Evolutionary conservation across 2,113 vertebrate species (phyloP), one percentile per base, ranked within the genome.

Genomic region (Phoenicopterus ruber): DNA sequence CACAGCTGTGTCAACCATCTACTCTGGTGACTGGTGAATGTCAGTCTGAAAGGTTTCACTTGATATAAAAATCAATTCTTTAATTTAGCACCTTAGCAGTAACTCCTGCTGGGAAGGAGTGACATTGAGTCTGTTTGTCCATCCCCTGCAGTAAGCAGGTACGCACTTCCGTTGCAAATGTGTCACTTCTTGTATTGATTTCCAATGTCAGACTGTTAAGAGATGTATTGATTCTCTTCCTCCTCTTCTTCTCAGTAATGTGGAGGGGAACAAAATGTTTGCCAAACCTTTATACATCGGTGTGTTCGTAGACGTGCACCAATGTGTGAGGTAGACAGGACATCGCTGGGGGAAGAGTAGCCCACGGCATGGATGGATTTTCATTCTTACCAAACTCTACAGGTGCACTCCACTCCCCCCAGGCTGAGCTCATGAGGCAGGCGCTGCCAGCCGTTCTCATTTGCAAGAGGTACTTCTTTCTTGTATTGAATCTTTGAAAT

Each of bases 371-470:
- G 18, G 49, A 38, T 6, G 18, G 49, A 5, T 80, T 80, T 78
- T 44, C 14, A 1, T 42, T 82, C 93, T 88, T 85, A 97, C 96
- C 96, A 62, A 97, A 97, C 40, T 80, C 90, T 32, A 88, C 19
- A 24, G 87, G n/a, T 38, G 49, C 22, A 32, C 96, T 97, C 96
- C 96, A 97, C 22, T 94, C 85, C 5, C 96, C 96, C 96, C 96
- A 97, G 66, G 25, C 44, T 50, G 78, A 2, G 17, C 3, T 97
- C 79, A 93, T 54, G 0, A 54, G 0, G 72, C 96, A 97, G 40
- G 11, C 9, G 17, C 8, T 69, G 28, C 94, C 93, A 49, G 90
- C 92, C 77, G 92, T 40, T 91, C 94, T 93, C 85, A 97, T 90
- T 80, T 82, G 90, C 85, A 97, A 36, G 50, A 85, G 4, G 42